Conservation (phyloP, 2,888 invertebrate species). For the Platycheirus rosarum region DNA sequence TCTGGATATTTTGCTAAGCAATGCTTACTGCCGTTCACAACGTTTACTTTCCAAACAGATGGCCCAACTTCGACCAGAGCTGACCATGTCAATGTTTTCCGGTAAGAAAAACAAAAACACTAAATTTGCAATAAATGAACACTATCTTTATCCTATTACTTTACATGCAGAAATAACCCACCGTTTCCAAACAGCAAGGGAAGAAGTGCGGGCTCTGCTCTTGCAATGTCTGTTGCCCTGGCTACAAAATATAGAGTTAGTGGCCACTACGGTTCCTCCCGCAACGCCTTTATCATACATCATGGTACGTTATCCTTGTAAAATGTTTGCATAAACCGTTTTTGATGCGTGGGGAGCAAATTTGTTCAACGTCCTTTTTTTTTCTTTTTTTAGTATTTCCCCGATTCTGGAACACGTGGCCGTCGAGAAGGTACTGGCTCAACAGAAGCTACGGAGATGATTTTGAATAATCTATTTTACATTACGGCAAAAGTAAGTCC, state of each 20-base stretch:
- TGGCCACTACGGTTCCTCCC: conserved; percentile 98
- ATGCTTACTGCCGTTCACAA: conserved; percentile 96
- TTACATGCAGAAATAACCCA: conserved; percentile 94
- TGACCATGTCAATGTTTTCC: conserved; percentile 99
- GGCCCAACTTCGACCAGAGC: conserved; percentile 96
- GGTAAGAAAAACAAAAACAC: conserved; percentile 84
- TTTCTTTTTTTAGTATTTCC: conserved; percentile 84
- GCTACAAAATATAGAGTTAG: conserved; percentile 99
- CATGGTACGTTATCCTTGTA: conserved; percentile 87
- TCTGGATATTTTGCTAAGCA: conserved; percentile 92
- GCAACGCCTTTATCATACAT: conserved; percentile 92
- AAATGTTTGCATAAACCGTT: conserved; percentile 59
- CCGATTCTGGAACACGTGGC: conserved; percentile 86
- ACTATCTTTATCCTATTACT: background rate
- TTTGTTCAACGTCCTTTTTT: conserved; percentile 22
- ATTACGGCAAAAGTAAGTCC: conserved; percentile 94
- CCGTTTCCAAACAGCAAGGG: conserved; percentile 96
- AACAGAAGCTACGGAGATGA: conserved; percentile 99
- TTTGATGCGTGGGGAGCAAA: conserved; percentile 50
- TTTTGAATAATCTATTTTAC: conserved; percentile 98
- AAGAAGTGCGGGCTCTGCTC: conserved; percentile 94
- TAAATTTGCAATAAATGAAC: background rate
- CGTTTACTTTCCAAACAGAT: conserved; percentile 95
- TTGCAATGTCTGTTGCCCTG: conserved; percentile 97
- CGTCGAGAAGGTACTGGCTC: conserved; percentile 98